phyloP scores from a whole-genome alignment of 2,113 vertebrate genomes.

The Camelus bactrianus region DNA sequence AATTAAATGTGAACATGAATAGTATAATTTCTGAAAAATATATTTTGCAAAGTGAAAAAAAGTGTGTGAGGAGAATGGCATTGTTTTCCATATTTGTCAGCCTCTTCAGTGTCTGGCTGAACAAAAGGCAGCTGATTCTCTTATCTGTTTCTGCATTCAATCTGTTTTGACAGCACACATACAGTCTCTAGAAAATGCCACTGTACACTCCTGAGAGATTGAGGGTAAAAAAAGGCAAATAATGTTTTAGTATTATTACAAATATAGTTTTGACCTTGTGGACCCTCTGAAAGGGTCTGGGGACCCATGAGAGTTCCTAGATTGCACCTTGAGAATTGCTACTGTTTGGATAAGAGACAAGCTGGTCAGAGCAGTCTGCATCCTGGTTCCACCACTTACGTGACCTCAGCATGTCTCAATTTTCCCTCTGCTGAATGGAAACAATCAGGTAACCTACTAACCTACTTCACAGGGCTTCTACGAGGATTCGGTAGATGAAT shows the following conservation, averaged over 20 bases:
- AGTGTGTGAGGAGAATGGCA: background rate
- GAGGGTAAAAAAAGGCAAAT: background rate
- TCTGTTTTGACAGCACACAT: background rate
- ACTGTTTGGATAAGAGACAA: background rate
- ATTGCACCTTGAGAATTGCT: background rate
- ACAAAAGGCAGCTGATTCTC: background rate
- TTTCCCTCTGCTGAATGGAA: background rate
- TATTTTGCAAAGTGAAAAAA: slow-evolving; percentile 6
- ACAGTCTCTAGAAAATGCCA: background rate
- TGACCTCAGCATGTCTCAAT: background rate
- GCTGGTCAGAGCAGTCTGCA: background rate
- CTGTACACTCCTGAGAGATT: background rate
- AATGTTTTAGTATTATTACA: background rate
- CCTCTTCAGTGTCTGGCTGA: background rate
- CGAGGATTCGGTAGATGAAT: background rate
- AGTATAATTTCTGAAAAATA: background rate
- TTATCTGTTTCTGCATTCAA: background rate
- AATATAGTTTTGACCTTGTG: background rate
- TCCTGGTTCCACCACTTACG: background rate
- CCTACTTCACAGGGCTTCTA: background rate
- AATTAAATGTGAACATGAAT: background rate
- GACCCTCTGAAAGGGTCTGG: background rate
- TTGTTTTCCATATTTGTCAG: background rate
- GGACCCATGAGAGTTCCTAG: background rate
- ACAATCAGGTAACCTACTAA: background rate